These are phyloP conservation scores for Mimumesa dahlbomi DNA, from an alignment of 2,888 invertebrate genomes.

Conservation along the genomic window DNA sequence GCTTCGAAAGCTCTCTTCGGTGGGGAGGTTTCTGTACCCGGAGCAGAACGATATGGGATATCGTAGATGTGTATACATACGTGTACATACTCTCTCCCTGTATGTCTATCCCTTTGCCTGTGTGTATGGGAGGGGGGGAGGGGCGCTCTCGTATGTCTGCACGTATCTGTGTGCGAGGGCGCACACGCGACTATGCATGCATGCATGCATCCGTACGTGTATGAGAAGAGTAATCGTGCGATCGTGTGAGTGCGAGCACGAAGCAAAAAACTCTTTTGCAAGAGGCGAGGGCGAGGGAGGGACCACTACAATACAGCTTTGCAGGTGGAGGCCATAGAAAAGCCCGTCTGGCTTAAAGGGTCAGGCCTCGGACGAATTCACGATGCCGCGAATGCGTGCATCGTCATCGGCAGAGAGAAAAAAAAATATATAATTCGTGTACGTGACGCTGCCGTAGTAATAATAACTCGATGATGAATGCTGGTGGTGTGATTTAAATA, in stretches of 20 bases:
- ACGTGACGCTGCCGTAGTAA: conserved; percentile 21
- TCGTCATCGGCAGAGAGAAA: conserved; percentile 30
- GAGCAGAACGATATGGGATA: conserved; percentile 61
- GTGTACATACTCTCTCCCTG: conserved; percentile 7
- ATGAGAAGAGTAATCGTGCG: conserved; percentile 44
- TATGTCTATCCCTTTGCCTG: not conserved
- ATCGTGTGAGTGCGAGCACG: conserved; percentile 56
- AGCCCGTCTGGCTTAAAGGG: conserved; percentile 79
- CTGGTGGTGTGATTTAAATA: no score
- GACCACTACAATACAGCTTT: conserved; percentile 59
- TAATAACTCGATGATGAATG: conserved; percentile 43
- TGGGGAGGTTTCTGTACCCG: conserved; percentile 44
- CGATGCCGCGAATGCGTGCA: conserved; percentile 33
- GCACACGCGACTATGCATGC: conserved; percentile 11
- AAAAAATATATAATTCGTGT: not conserved
- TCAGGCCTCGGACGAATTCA: conserved; percentile 69
- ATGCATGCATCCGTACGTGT: not conserved
- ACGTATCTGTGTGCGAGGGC: conserved; percentile 11
- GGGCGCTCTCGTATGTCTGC: conserved; percentile 10
- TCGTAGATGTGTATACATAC: conserved; percentile 34
- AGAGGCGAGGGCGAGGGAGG: conserved; percentile 47
- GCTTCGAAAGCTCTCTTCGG: conserved; percentile 63
- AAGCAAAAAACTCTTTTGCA: conserved; percentile 68
- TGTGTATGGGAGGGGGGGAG: no score
- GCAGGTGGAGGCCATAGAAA: conserved; percentile 77